Evolutionary conservation across 2,113 vertebrate species (phyloP).

Genomic region (Seriola quinqueradiata): DNA sequence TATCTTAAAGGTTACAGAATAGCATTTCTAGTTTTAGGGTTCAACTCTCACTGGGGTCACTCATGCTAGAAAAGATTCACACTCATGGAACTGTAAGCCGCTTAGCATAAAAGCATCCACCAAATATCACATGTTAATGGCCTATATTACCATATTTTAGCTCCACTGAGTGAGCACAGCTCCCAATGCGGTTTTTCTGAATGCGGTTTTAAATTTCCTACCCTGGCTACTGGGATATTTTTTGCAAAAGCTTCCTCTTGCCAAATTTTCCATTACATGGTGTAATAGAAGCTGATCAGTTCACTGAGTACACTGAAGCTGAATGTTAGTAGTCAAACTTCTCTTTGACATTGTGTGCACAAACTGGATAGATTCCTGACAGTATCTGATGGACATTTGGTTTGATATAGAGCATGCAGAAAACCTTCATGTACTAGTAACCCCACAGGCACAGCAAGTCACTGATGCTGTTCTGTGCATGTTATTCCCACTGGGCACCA

Average conservation of each 20-base stretch:
- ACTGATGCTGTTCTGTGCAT: slow-evolving; percentile 14
- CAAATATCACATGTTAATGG: slow-evolving; percentile 59
- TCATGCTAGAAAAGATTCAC: slow-evolving; percentile 51
- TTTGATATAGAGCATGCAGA: slow-evolving; percentile 1
- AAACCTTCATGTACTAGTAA: slow-evolving; percentile 7
- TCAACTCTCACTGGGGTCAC: slow-evolving; percentile 46
- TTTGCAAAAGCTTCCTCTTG: slow-evolving; percentile 27
- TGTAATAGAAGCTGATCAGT: slow-evolving; percentile 28
- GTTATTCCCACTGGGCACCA: slow-evolving; percentile 38
- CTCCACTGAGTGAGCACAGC: slow-evolving; percentile 34
- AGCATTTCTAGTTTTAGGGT: slow-evolving; percentile 37
- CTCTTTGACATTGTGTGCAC: slow-evolving; percentile 4
- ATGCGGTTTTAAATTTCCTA: slow-evolving; percentile 37
- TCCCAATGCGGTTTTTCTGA: slow-evolving; percentile 33
- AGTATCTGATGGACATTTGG: slow-evolving; percentile 23
- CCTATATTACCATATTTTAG: slow-evolving; percentile 64
- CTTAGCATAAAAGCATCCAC: slow-evolving; percentile 61
- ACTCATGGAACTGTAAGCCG: slow-evolving; percentile 49
- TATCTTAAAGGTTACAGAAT: slow-evolving; percentile 22
- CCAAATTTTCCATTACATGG: slow-evolving; percentile 34
- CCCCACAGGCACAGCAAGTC: slow-evolving; percentile 16
- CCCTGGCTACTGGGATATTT: slow-evolving; percentile 28
- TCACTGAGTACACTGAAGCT: slow-evolving; percentile 20
- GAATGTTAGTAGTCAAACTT: slow-evolving; percentile 27
- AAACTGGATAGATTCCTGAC: slow-evolving; percentile 11